These are phyloP conservation scores for Frankliniella fusca DNA, from an alignment of 2,888 invertebrate species.

Conservation along the genomic window DNA sequence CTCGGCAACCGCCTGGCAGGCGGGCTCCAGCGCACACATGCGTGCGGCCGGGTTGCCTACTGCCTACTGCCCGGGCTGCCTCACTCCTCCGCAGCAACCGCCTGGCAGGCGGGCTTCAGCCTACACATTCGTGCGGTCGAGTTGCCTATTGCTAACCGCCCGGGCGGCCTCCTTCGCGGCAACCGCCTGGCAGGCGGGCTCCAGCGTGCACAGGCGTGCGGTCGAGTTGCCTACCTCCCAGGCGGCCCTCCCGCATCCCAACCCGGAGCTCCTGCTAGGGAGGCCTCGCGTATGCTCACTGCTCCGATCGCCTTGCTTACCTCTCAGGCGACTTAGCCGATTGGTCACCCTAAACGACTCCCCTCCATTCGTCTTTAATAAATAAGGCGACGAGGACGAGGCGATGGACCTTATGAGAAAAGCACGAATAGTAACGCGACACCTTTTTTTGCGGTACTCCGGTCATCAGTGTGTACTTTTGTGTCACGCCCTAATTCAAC, in stretches of 20 bases:
- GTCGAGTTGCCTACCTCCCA: neutral
- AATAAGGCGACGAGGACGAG: no score
- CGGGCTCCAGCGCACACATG: neutral
- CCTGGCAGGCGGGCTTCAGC: neutral
- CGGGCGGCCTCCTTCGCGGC: neutral
- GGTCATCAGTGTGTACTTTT: no score
- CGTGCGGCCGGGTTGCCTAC: neutral
- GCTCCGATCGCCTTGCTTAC: no score
- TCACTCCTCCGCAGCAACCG: neutral
- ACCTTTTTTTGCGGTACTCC: no score
- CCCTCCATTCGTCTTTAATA: no score
- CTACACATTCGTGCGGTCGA: neutral
- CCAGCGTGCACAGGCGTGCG: neutral
- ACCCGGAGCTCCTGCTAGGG: neutral
- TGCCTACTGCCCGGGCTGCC: neutral
- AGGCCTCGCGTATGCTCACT: no score
- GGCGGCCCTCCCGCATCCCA: no score
- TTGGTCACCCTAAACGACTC: no score
- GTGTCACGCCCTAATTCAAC: neutral
- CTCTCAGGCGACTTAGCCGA: no score
- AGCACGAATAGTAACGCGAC: no score
- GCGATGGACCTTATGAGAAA: no score
- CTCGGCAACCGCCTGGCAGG: neutral
- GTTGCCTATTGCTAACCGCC: neutral
- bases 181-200: neutral